phyloP scores from a whole-genome alignment of 1,140 invertebrate genomes.

The Drosophila pachea region DNA sequence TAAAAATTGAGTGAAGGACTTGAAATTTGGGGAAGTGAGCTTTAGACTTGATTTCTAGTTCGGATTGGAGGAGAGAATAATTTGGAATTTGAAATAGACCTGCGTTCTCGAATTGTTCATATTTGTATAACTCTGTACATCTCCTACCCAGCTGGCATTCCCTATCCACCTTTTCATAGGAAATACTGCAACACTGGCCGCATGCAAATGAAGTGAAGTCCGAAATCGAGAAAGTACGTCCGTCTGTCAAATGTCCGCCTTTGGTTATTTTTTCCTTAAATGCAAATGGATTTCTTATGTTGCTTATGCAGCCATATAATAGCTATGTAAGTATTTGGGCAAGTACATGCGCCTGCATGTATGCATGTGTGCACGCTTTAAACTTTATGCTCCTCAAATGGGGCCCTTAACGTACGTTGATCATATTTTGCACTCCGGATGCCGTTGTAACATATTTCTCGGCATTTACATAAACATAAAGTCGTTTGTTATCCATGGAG shows the following conservation, averaged over 20 bases:
- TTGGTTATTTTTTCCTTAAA: conserved; percentile 21
- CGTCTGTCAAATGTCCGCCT: conserved; percentile 1
- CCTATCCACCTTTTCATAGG: neutral
- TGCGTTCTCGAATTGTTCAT: no score
- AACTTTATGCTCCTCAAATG: conserved; percentile 55
- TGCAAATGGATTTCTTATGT: conserved; percentile 71
- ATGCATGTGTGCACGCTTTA: conserved; percentile 33
- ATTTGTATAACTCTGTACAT: no score
- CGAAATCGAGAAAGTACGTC: conserved; percentile 4
- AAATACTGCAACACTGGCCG: neutral
- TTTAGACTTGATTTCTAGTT: no score
- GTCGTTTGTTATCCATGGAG: conserved; percentile 59
- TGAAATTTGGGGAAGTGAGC: no score
- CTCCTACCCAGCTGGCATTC: neutral
- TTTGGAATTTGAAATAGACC: no score
- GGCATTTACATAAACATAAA: conserved; percentile 73
- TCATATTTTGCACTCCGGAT: conserved; percentile 74
- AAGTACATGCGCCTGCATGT: neutral
- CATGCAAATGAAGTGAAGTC: neutral
- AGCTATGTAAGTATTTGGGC: no score
- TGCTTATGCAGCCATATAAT: conserved; percentile 45
- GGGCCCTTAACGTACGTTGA: conserved; percentile 41
- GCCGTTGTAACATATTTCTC: conserved; percentile 36
- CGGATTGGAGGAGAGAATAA: no score
- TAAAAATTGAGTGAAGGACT: no score